Evolutionary conservation across 2,888 invertebrate species (phyloP).

Genomic region (Beris morrisii): DNA sequence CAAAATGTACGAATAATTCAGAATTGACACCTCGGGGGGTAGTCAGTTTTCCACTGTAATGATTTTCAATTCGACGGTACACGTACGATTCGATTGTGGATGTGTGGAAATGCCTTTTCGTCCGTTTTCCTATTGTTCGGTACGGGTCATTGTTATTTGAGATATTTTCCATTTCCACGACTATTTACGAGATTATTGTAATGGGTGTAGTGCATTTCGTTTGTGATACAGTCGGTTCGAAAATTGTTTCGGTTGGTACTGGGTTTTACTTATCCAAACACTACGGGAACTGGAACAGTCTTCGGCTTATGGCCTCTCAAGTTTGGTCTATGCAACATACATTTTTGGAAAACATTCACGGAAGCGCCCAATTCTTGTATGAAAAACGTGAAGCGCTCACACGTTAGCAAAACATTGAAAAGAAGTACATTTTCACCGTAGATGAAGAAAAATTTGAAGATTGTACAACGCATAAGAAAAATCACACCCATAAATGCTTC

Average conservation of each 20-base stretch:
- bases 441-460: no score
- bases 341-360: no score
- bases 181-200: slow-evolving; percentile 26
- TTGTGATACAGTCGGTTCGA: slow-evolving; percentile 10
- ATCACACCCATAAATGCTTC: no score
- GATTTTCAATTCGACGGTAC: slow-evolving; percentile 13
- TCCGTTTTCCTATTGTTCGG: slow-evolving; percentile 14
- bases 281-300: no score
- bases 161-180: slow-evolving; percentile 26
- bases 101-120: slow-evolving; percentile 15
- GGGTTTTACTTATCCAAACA: background rate
- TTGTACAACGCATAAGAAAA: no score
- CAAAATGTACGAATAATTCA: slow-evolving; percentile 40
- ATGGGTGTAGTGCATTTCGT: slow-evolving; percentile 12
- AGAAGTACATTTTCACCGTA: no score
- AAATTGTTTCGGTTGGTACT: background rate
- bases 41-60: slow-evolving; percentile 24
- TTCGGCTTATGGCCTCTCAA: no score
- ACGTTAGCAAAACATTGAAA: no score
- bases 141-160: slow-evolving; percentile 23
- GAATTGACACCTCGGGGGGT: slow-evolving; percentile 42
- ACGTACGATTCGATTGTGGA: background rate
- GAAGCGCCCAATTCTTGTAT: no score
- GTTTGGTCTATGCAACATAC: no score
- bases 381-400: no score